These are phyloP conservation scores for Brachyhypopomus gauderio DNA, from an alignment of 2,113 vertebrate genomes.

Conservation along the genomic window DNA sequence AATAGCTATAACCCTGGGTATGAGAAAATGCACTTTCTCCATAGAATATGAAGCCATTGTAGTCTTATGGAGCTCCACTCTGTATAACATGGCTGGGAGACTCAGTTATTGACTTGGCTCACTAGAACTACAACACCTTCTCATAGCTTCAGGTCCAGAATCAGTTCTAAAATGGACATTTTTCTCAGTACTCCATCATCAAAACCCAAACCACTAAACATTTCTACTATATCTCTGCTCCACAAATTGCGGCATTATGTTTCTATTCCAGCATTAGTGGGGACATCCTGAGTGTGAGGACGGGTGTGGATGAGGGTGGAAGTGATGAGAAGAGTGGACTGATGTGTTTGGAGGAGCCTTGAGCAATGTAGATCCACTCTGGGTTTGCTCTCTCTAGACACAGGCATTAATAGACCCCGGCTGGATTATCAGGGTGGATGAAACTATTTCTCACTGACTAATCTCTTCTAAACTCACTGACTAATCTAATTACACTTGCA, in stretches of 20 bases:
- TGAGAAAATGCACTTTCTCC: background rate
- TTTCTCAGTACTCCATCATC: background rate
- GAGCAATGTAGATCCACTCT: slow-evolving; percentile 31
- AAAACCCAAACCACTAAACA: background rate
- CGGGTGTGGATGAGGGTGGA: background rate
- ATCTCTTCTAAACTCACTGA: slow-evolving; percentile 45
- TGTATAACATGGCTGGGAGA: too few relatives aligned
- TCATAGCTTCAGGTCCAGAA: too few relatives aligned
- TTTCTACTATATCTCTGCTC: too few relatives aligned
- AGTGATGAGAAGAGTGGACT: slow-evolving; percentile 14
- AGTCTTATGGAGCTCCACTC: too few relatives aligned
- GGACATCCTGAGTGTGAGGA: background rate
- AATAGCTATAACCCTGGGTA: background rate
- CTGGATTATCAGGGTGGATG: slow-evolving; percentile 40
- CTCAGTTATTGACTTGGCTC: too few relatives aligned
- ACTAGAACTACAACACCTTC: too few relatives aligned
- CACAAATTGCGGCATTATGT: background rate
- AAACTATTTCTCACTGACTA: slow-evolving; percentile 43
- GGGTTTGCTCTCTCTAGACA: slow-evolving; percentile 36
- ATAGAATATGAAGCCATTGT: background rate
- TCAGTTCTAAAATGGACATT: background rate
- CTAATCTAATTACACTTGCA: slow-evolving; percentile 40
- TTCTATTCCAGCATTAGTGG: background rate
- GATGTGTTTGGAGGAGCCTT: slow-evolving; percentile 18
- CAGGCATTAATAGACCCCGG: slow-evolving; percentile 39